phyloP scores from a whole-genome alignment of 2,888 invertebrate species.

The Drosophila pullipes region DNA sequence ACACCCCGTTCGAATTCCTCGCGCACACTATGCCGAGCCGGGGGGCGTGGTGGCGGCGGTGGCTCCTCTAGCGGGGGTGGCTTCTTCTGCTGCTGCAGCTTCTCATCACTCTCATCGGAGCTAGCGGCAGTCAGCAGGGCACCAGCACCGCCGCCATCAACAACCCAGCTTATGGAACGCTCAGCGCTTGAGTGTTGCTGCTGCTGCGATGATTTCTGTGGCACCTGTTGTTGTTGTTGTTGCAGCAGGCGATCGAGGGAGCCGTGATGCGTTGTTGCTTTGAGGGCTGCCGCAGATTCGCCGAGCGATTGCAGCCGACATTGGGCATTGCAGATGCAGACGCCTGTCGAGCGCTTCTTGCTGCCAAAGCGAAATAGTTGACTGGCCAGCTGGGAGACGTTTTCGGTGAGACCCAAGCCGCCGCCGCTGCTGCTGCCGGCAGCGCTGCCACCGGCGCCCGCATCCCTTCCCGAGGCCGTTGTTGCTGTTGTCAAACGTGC shows the following conservation, averaged over 20 bases:
- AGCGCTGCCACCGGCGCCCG: slow-evolving; percentile 76
- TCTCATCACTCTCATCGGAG: slow-evolving; percentile 78
- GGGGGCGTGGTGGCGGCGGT: slow-evolving; percentile 70
- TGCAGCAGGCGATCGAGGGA: slow-evolving; percentile 84
- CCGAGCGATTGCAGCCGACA: slow-evolving; percentile 83
- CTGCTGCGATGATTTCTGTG: slow-evolving; percentile 59
- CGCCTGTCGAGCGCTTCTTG: slow-evolving; percentile 81
- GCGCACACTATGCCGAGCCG: slow-evolving; percentile 72
- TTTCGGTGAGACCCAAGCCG: slow-evolving; percentile 81
- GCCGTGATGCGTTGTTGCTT: slow-evolving; percentile 83
- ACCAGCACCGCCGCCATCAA: slow-evolving; percentile 75
- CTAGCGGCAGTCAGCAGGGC: slow-evolving; percentile 70
- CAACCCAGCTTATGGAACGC: slow-evolving; percentile 80
- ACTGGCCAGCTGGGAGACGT: slow-evolving; percentile 83
- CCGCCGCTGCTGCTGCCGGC: slow-evolving; percentile 75
- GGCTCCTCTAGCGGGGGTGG: slow-evolving; percentile 50
- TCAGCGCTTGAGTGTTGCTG: slow-evolving; percentile 60
- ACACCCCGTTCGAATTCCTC: slow-evolving; percentile 85
- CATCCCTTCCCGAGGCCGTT: slow-evolving; percentile 86
- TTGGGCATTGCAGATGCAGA: slow-evolving; percentile 85
- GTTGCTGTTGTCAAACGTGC: slow-evolving; percentile 85
- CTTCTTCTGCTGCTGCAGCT: slow-evolving; percentile 46
- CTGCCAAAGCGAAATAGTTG: slow-evolving; percentile 85
- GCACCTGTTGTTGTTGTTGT: slow-evolving; percentile 79
- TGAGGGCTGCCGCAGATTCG: slow-evolving; percentile 81